These are phyloP conservation scores for Okamejei kenojei DNA, from an alignment of 2,797 vertebrate genomes.

Conservation along the genomic window DNA sequence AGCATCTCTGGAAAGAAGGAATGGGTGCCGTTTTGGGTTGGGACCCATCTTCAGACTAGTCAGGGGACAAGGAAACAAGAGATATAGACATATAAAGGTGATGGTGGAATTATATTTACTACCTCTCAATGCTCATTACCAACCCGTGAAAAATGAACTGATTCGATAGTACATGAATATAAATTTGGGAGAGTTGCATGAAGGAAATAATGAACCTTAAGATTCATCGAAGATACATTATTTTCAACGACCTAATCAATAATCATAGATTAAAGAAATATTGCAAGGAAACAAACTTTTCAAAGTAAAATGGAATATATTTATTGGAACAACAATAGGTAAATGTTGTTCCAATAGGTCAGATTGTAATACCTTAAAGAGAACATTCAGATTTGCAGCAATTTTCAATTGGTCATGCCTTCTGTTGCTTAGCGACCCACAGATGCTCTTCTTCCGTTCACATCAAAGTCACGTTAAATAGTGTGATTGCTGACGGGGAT, in stretches of 20 bases:
- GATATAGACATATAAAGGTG: background rate
- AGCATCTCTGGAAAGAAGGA: too few species aligned
- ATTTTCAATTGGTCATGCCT: background rate
- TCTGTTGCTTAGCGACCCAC: background rate
- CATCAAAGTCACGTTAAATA: background rate
- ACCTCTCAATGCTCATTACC: too few species aligned
- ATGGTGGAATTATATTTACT: background rate
- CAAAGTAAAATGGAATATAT: background rate
- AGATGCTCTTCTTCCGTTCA: background rate
- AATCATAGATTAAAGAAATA: background rate
- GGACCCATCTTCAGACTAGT: too few species aligned
- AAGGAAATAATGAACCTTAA: background rate
- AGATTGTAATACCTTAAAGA: background rate
- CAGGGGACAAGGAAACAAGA: too few species aligned
- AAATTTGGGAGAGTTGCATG: background rate
- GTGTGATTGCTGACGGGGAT: background rate
- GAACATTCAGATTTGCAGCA: background rate
- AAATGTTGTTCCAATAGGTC: background rate
- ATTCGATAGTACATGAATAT: background rate
- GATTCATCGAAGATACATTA: background rate
- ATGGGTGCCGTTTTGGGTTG: too few species aligned
- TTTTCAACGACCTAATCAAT: background rate
- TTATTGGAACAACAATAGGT: background rate
- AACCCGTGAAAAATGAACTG: background rate
- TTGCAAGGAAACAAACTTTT: background rate